Evolutionary conservation across 2,113 vertebrate species (phyloP), one percentile per base, ranked within the genome.

Genomic region (Micronycteris hirsuta): DNA sequence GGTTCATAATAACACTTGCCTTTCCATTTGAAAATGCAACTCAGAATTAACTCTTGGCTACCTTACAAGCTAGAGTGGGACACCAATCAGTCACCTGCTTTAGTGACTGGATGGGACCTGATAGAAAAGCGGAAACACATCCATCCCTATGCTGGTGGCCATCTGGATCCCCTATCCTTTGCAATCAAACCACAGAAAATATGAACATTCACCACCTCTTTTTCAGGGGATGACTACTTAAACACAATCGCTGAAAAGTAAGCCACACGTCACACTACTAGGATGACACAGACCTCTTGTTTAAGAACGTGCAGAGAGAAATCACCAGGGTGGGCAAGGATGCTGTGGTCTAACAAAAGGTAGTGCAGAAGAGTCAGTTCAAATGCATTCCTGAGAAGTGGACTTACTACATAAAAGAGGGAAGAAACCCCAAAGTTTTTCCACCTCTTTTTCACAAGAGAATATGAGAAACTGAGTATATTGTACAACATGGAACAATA

Each of bases 231-330:
- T 33, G 11, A 54, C 94, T 95, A 76, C 12, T 70, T 74, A 90
- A 93, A 87, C 12, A 67, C 6, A 78, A 17, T 58, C n/a, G 90
- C 56, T 89, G n/a, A 54, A 96, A 95, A 90, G 58, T 73, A 96
- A 96, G 56, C 43, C 17, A 81, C 28, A 88, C 91, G 33, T 88
- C 38, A 38, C 56, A 38, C 73, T 38, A 74, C 14, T 54, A 78
- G 67, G 85, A 17, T 63, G 83, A 78, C 7, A 84, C 7, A 93
- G 70, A n/a, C 11, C 61, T 49, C 47, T 45, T 96, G 70, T 73
- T 80, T 85, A 71, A 78, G 52, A 93, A 74, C 38, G 41, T 16
- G 7, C 20, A 56, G 22, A 89, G 28, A 74, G 93, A 94, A 95
- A 84, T 76, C 20, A 20, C 22, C n/a, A 86, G n/a, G 19, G 82